These are phyloP conservation scores for Melopsittacus undulatus DNA, from an alignment of 2,797 vertebrate genomes.

Conservation along the genomic window DNA sequence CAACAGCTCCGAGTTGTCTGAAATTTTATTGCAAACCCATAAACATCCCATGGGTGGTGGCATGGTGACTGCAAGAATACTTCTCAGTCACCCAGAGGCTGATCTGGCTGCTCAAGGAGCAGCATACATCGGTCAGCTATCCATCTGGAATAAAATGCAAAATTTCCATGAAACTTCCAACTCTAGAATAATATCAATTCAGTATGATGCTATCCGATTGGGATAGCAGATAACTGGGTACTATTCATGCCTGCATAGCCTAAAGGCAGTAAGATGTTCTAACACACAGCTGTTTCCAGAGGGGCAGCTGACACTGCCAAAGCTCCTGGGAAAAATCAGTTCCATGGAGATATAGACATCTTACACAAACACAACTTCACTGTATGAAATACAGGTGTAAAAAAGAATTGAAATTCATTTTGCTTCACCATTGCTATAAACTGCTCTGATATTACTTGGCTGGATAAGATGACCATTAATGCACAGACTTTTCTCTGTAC, in stretches of 20 bases:
- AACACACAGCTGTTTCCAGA: background rate
- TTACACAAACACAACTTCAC: background rate
- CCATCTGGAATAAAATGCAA: background rate
- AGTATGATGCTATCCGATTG: background rate
- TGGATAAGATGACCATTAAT: background rate
- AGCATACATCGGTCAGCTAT: background rate
- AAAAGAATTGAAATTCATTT: background rate
- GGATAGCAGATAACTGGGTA: background rate
- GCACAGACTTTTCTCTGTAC: fast-evolving
- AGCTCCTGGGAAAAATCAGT: background rate
- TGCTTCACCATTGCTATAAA: background rate
- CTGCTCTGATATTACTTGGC: background rate
- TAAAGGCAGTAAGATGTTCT: background rate
- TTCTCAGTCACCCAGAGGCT: background rate
- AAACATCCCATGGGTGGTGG: fast-evolving
- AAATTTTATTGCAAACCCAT: background rate
- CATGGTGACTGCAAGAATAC: fast-evolving
- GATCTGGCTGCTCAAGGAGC: background rate
- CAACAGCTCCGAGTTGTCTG: background rate
- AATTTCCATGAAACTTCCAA: background rate
- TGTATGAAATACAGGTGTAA: background rate
- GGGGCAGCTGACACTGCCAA: background rate
- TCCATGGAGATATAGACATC: background rate
- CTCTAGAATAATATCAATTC: background rate
- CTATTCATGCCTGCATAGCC: background rate